These are phyloP conservation scores for Nannospalax galili DNA, from an alignment of 2,113 vertebrate genomes.

Conservation along the genomic window DNA sequence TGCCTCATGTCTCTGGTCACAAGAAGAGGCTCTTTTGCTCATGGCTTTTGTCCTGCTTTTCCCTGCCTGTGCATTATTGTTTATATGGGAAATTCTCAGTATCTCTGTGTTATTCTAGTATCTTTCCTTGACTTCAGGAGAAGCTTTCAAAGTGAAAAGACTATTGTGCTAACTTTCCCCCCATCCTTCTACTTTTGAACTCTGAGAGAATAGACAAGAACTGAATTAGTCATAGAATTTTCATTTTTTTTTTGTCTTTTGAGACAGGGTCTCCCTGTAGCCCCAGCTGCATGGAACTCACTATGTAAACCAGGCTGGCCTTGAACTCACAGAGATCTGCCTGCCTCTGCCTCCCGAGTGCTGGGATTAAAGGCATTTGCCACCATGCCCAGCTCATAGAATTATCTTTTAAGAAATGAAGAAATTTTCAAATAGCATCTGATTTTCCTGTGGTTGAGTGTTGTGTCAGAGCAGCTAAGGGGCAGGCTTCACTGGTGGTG, in stretches of 20 bases:
- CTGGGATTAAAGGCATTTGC: no score
- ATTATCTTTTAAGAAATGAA: conserved; percentile 17
- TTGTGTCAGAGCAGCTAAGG: background rate
- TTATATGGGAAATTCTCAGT: background rate
- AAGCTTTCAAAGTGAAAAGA: background rate
- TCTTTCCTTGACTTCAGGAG: background rate
- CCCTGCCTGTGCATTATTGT: background rate
- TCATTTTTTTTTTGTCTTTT: no score
- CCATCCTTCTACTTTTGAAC: background rate
- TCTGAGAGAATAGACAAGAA: conserved; percentile 7
- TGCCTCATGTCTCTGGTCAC: background rate
- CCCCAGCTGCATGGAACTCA: no score
- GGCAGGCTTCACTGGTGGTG: background rate
- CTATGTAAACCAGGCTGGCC: no score
- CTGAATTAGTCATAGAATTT: conserved; percentile 37
- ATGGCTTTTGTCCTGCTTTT: background rate
- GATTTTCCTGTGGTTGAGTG: background rate
- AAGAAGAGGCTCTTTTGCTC: background rate
- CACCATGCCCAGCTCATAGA: no score
- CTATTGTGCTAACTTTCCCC: background rate
- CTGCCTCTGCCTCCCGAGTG: no score
- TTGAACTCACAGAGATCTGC: no score
- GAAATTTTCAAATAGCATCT: background rate
- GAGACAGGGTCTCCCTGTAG: no score
- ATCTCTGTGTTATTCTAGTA: background rate